A percentile compares a stretch with the other conserved stretches of the same genome.
These are phyloP conservation scores for Drosophila fungiperda DNA, from an alignment of 2,888 invertebrate genomes.

Conservation along the genomic window DNA sequence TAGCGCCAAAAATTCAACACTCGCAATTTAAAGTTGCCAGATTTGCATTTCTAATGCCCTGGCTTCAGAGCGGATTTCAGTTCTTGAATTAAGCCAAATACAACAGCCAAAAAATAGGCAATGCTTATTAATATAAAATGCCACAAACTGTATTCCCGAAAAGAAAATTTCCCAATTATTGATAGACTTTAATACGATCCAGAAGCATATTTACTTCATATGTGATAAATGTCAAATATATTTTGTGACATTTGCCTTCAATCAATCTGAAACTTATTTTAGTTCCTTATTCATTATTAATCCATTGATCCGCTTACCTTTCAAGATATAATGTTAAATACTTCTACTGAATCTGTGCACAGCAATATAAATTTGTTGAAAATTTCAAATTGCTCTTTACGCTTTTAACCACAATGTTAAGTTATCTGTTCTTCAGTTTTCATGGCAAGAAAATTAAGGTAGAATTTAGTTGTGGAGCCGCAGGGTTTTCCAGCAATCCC, in stretches of 20 bases:
- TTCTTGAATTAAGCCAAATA: slow-evolving; percentile 5
- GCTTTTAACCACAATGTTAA: background rate
- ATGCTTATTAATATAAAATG: slow-evolving; percentile 32
- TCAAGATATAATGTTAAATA: no score
- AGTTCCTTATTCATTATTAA: no score
- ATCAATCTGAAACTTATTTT: background rate
- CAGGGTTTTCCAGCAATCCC: background rate
- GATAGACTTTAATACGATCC: background rate
- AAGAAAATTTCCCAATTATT: background rate
- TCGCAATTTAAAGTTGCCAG: background rate
- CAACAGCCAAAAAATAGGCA: slow-evolving; percentile 33
- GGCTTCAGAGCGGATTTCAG: slow-evolving; percentile 12
- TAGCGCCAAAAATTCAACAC: slow-evolving; percentile 13
- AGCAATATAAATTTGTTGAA: no score
- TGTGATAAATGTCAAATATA: background rate
- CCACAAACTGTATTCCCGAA: background rate
- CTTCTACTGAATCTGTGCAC: no score
- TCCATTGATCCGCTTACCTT: no score
- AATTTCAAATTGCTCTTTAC: no score
- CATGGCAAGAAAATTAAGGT: background rate
- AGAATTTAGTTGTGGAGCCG: background rate
- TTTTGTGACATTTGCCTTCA: background rate
- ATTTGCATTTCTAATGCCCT: slow-evolving; percentile 47
- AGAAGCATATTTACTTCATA: background rate
- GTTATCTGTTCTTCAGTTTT: background rate